Percentiles rank a stretch among this genome's conserved stretches.
These are phyloP conservation scores for Polypedilum pembai DNA, from an alignment of 1,140 invertebrate genomes.

Conservation along the genomic window DNA sequence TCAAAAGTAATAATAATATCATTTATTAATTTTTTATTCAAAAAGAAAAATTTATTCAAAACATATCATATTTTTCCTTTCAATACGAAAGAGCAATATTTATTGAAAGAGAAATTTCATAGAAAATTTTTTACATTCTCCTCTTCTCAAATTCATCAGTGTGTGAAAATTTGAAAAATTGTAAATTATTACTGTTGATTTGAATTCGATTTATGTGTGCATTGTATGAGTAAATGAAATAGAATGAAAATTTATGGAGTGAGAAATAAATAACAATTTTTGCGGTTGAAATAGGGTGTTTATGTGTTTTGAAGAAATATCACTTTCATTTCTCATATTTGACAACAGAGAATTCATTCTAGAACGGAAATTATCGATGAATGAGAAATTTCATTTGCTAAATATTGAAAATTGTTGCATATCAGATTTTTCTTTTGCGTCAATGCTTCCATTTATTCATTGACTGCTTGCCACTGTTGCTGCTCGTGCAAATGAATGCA, in stretches of 20 bases:
- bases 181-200: slow-evolving; percentile 19
- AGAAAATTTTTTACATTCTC: no score
- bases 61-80: no score
- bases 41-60: no score
- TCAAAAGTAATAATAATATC: slow-evolving; percentile 1
- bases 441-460: no score
- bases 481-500: slow-evolving; percentile 1
- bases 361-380: slow-evolving; percentile 3
- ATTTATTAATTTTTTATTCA: no score
- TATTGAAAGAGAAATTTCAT: background rate
- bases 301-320: background rate
- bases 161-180: slow-evolving; percentile 19
- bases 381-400: background rate
- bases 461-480: background rate
- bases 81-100: background rate
- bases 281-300: background rate
- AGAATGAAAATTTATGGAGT: background rate
- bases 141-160: background rate
- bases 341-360: background rate
- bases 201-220: slow-evolving; percentile 3
- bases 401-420: slow-evolving; percentile 3
- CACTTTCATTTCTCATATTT: slow-evolving; percentile 19
- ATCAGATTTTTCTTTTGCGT: background rate
- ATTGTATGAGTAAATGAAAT: no score
- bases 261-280: slow-evolving; percentile 8